Evolutionary conservation across 2,797 vertebrate species (phyloP).

Genomic region (Oceanodroma leucorhoa): DNA sequence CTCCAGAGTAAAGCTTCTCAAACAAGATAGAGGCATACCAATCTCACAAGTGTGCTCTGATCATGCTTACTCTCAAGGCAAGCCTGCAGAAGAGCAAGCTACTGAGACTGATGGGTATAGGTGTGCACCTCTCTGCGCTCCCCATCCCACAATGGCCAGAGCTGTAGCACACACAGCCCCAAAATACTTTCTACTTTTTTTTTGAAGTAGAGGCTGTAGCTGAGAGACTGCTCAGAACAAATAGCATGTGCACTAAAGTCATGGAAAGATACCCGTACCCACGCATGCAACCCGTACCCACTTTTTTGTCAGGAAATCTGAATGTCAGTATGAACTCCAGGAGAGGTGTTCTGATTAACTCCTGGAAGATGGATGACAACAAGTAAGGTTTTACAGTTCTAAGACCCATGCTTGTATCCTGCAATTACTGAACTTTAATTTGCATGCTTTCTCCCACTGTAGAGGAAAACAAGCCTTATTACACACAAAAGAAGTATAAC

Average conservation of each 20-base stretch:
- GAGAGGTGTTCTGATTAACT: not conserved
- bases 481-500: not conserved
- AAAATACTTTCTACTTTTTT: not conserved
- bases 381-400: not conserved
- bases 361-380: not conserved
- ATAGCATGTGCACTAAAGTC: not conserved
- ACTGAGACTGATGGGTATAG: not conserved
- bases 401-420: not conserved
- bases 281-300: not conserved
- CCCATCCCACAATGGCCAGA: not conserved
- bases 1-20: not conserved
- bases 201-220: not conserved
- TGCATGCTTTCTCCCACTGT: not conserved
- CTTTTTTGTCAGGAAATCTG: not conserved
- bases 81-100: not conserved
- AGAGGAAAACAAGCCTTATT: not conserved
- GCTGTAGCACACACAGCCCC: not conserved
- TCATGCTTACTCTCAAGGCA: not conserved
- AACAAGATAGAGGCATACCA: fast-evolving
- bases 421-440: not conserved
- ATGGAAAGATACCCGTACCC: not conserved
- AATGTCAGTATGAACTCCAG: not conserved
- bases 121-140: not conserved
- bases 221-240: not conserved
- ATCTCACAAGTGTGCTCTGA: not conserved